phyloP scores from a whole-genome alignment of 2,888 invertebrate genomes.

The Rhyacophila evoluta region DNA sequence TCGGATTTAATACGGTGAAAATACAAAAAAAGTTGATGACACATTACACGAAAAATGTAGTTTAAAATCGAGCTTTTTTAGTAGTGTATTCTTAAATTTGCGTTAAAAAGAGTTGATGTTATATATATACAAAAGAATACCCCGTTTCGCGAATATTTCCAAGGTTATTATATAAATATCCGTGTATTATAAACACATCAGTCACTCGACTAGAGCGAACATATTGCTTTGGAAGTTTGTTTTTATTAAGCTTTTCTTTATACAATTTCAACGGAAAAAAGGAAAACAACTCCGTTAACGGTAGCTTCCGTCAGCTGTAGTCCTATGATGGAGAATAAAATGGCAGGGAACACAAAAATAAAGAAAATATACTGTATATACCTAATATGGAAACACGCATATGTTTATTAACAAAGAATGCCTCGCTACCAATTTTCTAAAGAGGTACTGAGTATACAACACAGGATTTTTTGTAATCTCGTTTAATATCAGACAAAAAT shows the following conservation, averaged over 20 bases:
- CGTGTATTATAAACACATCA: slow-evolving; percentile 20
- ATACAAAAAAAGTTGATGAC: too few species aligned
- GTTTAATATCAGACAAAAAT: too few species aligned
- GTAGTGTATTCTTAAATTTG: too few species aligned
- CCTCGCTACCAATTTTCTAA: background rate
- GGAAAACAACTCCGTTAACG: slow-evolving; percentile 24
- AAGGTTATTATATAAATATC: background rate
- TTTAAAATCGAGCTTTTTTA: too few species aligned
- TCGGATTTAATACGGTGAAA: too few species aligned
- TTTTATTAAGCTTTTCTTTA: slow-evolving; percentile 15
- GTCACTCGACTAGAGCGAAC: background rate
- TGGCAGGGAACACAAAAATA: background rate
- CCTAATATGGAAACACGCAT: background rate
- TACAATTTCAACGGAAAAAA: background rate
- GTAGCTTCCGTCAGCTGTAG: background rate
- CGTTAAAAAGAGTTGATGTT: background rate
- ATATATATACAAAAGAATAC: background rate
- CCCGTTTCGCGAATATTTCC: background rate
- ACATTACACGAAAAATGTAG: too few species aligned
- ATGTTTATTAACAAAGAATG: background rate
- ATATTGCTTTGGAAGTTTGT: slow-evolving; percentile 8
- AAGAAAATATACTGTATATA: background rate
- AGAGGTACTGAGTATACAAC: background rate
- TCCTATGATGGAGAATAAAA: background rate
- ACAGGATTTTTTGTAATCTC: background rate